These are phyloP conservation scores for Oryzias curvinotus DNA, from an alignment of 2,113 vertebrate species.

Conservation along the genomic window DNA sequence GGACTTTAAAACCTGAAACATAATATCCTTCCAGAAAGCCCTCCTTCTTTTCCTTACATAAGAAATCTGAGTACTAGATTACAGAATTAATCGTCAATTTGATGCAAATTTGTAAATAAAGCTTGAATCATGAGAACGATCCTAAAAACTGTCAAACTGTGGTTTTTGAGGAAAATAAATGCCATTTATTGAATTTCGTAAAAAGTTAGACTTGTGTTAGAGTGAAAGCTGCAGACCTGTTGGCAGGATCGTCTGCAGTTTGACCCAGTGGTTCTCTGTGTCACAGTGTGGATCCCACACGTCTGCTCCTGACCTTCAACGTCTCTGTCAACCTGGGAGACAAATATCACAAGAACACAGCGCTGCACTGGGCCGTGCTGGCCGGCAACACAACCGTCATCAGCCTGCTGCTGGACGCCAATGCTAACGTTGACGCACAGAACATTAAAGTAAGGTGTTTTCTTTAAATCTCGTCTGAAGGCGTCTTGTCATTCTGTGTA, in stretches of 20 bases:
- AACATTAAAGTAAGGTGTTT: conserved; percentile 86
- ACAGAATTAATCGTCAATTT: too few species aligned
- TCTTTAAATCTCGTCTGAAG: neutral
- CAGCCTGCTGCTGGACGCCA: conserved; percentile 94
- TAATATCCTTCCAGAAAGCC: too few species aligned
- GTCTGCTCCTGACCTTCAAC: conserved; percentile 96
- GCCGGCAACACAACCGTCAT: conserved; percentile 99
- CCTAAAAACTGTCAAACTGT: too few species aligned
- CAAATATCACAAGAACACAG: conserved; percentile 99
- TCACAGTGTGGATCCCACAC: conserved; percentile 93
- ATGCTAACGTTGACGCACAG: conserved; percentile 94
- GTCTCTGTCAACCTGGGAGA: conserved; percentile 98
- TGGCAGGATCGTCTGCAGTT: neutral
- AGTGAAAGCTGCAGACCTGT: neutral
- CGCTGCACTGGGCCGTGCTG: conserved; percentile 97
- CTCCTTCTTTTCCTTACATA: too few species aligned
- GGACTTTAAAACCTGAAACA: too few species aligned
- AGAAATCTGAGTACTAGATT: too few species aligned
- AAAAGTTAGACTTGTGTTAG: too few species aligned
- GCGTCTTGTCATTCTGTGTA: too few species aligned
- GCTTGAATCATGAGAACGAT: too few species aligned
- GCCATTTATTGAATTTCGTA: too few species aligned
- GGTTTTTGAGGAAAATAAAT: too few species aligned
- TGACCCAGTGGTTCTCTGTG: neutral
- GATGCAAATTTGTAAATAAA: too few species aligned